phyloP scores from a whole-genome alignment of 1,140 invertebrate genomes.

The Ephestia elutella region DNA sequence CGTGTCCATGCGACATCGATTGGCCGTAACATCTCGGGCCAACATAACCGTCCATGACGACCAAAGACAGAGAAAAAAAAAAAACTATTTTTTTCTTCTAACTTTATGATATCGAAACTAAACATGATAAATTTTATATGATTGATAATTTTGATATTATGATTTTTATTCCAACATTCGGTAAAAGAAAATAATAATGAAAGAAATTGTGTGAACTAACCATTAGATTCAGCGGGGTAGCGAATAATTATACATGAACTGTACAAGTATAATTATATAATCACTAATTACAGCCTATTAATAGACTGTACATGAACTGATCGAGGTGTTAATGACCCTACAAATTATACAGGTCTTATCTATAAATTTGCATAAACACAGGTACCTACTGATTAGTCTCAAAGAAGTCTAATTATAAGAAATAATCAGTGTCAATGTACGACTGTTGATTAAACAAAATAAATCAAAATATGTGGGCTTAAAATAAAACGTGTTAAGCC shows the following conservation, averaged over 20 bases:
- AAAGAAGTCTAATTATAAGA: background rate
- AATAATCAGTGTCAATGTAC: background rate
- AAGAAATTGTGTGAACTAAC: background rate
- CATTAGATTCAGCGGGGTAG: background rate
- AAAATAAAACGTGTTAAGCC: background rate
- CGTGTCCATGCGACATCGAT: too few relatives aligned
- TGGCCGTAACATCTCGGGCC: too few relatives aligned
- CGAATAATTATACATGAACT: background rate
- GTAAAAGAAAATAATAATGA: too few relatives aligned
- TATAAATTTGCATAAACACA: constrained; percentile 8
- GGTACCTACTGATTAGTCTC: background rate
- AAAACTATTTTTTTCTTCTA: too few relatives aligned
- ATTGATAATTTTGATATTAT: too few relatives aligned
- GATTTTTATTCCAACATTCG: too few relatives aligned
- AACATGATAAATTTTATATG: too few relatives aligned
- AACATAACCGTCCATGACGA: too few relatives aligned
- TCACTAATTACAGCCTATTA: constrained; percentile 2
- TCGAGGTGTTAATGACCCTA: constrained; percentile 6
- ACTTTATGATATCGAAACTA: too few relatives aligned
- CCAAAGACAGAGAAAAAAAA: too few relatives aligned
- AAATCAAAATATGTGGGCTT: background rate
- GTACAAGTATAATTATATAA: background rate
- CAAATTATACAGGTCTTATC: constrained; percentile 3
- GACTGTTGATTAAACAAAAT: background rate
- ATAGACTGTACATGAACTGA: constrained; percentile 3